Evolutionary conservation across 2,113 vertebrate species (phyloP).

Genomic region (Gasterosteus aculeatus): DNA sequence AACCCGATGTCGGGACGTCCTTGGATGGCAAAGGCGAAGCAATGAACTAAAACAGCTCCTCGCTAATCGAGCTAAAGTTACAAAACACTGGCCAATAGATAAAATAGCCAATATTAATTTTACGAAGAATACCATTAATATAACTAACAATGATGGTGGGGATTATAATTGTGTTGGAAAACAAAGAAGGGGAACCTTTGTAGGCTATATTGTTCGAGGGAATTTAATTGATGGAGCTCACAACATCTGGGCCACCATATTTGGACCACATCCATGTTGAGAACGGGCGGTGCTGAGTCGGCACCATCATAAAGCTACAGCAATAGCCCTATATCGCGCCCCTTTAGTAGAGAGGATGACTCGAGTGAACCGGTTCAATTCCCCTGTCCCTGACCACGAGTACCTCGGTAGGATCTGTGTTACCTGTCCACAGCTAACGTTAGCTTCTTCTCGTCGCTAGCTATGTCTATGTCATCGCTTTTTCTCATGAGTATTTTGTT

Average conservation of each 20-base stretch:
- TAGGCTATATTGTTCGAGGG: not conserved
- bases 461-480: not conserved
- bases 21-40: too few species aligned
- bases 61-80: too few species aligned
- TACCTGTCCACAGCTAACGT: slow-evolving; percentile 10
- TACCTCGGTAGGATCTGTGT: slow-evolving; percentile 68
- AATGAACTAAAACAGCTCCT: too few species aligned
- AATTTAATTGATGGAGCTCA: slow-evolving; percentile 40
- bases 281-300: not conserved
- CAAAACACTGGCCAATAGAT: too few species aligned
- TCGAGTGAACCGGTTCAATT: slow-evolving; percentile 67
- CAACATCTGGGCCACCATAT: slow-evolving; percentile 40
- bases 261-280: not conserved
- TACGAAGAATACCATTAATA: too few species aligned
- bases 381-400: slow-evolving; percentile 54
- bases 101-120: too few species aligned
- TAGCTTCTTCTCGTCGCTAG: not conserved
- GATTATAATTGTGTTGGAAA: too few species aligned
- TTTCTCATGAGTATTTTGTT: not conserved
- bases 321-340: not conserved
- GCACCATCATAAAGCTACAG: not conserved
- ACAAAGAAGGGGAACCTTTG: slow-evolving; percentile 16
- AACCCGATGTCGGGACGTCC: too few species aligned
- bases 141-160: too few species aligned
- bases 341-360: not conserved